phyloP scores from a whole-genome alignment of 2,888 invertebrate genomes.

The Tridacna crocea region DNA sequence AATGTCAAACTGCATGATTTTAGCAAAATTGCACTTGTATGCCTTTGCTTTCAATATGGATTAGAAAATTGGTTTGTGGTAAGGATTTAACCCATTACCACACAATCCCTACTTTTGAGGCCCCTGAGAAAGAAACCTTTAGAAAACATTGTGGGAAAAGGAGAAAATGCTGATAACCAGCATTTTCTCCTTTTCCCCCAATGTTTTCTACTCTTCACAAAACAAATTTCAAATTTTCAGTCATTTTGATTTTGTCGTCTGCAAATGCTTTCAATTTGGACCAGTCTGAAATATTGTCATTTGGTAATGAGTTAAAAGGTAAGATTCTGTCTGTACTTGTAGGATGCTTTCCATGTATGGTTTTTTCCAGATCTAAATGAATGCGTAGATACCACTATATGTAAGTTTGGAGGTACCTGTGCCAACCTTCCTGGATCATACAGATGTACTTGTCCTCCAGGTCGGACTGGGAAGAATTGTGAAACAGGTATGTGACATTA shows the following conservation, averaged over 20 bases:
- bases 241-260: neutral
- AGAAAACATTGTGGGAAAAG: too few relatives aligned
- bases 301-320: too few relatives aligned
- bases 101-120: too few relatives aligned
- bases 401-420: slow-evolving; percentile 61
- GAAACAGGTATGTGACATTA: slow-evolving; percentile 55
- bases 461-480: slow-evolving; percentile 62
- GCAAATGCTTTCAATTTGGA: neutral
- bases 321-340: too few relatives aligned
- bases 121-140: too few relatives aligned
- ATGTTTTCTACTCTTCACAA: neutral
- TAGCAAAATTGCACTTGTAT: too few relatives aligned
- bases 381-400: slow-evolving; percentile 35
- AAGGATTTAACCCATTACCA: too few relatives aligned
- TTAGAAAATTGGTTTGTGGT: too few relatives aligned
- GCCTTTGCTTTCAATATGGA: too few relatives aligned
- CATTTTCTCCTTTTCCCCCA: neutral
- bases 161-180: neutral
- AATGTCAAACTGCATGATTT: too few relatives aligned
- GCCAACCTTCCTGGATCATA: slow-evolving; percentile 59
- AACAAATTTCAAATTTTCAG: neutral
- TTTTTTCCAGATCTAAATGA: slow-evolving; percentile 34
- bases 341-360: too few relatives aligned
- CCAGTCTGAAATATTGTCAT: neutral
- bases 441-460: slow-evolving; percentile 58